These are phyloP conservation scores for Eptesicus fuscus DNA, from an alignment of 2,113 vertebrate genomes.

Conservation along the genomic window DNA sequence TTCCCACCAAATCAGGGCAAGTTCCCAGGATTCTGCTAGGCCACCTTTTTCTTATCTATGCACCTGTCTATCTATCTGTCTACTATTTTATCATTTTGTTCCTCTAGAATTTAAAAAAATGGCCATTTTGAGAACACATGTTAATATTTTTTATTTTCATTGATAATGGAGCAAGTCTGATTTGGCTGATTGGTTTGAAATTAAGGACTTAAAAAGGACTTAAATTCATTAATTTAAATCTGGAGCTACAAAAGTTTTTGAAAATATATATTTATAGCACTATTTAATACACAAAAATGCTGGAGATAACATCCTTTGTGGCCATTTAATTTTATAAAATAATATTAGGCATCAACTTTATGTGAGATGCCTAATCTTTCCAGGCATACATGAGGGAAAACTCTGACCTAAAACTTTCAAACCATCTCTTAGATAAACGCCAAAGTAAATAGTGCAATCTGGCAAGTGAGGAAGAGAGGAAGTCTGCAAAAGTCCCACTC, in stretches of 20 bases:
- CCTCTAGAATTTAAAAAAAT: not conserved
- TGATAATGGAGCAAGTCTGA: not conserved
- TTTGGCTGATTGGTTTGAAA: not conserved
- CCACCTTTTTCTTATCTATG: not conserved
- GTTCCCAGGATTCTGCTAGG: not conserved
- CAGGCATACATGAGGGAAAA: not conserved
- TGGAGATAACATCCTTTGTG: not conserved
- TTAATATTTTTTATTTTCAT: not conserved
- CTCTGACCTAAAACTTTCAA: not conserved
- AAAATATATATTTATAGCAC: not conserved
- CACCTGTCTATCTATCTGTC: not conserved
- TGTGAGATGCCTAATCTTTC: not conserved
- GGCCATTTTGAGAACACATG: not conserved
- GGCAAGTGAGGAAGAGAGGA: not conserved
- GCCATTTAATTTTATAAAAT: not conserved
- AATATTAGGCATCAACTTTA: not conserved
- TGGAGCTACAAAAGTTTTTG: not conserved
- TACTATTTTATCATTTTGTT: not conserved
- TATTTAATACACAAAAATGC: not conserved
- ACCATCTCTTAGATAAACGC: not conserved
- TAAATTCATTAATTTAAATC: not conserved
- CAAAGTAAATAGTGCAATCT: not conserved
- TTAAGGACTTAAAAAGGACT: not conserved
- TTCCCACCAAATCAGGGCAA: not conserved
- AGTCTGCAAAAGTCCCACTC: not conserved